Base-by-base conservation (phyloP, 2,797 vertebrate species). In the Pseudomugil tenellus region DNA sequence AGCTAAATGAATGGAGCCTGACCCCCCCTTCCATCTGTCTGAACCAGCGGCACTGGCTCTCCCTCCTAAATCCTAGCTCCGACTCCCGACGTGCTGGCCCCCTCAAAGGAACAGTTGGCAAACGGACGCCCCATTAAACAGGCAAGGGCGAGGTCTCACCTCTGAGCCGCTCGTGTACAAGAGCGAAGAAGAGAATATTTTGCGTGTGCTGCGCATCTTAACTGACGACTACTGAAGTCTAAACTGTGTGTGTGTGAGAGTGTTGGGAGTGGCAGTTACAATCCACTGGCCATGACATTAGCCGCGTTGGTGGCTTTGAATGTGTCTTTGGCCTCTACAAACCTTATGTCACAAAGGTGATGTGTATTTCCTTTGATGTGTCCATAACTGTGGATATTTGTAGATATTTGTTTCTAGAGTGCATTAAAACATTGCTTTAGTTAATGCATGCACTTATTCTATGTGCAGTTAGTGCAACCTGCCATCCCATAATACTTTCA, bases 61-160 rank as follows among this genome's bases (percentile, higher is more conserved):
- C 88, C 85, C 91, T 89, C 84, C 81, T 88, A 90, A 89, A 91
- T 92, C 89, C 89, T 86, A 82, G 86, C 89, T 84, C 87, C 43
- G 83, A 89, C 87, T 84, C 89, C 89, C 74, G 66, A 84, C 87
- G 72, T 83, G 84, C 70, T 77, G 75, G 85, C 88, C 89, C 87
- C 88, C 91, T 89, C 89, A 91, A 90, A 92, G 87, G 85, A 92
- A 92, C 89, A 92, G 90, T 92, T 93, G 92, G 91, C 91, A 91
- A 91, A 92, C 68, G 91, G 87, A 85, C 80, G 70, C 84, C 81
- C 81, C 84, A 89, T 89, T 90, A 89, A 90, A 89, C 79, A 89
- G 76, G 57, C 78, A 31, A 81, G 79, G 87, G 74, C 73, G 43
- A 43, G 79, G 41, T 74, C 87, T 89, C 87, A 90, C 85, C 87